A percentile compares a stretch with the other conserved stretches of the same genome.
Conservation (phyloP, 2,113 vertebrate genomes). For the Pipa parva region DNA sequence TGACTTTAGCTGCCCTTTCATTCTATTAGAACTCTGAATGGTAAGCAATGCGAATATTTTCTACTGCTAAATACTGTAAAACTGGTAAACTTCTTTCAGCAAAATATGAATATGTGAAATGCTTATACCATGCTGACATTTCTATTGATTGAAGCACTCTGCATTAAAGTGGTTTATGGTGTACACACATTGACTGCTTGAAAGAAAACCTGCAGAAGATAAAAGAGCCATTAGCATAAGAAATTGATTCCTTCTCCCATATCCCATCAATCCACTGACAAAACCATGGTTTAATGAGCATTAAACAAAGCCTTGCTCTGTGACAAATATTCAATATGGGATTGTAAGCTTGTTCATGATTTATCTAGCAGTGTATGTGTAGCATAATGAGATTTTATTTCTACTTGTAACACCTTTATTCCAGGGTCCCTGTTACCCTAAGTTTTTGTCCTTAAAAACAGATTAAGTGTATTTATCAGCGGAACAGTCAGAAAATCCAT, state of each 20-base stretch:
- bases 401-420: no score
- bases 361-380: not conserved
- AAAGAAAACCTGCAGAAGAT: not conserved
- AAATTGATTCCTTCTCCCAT: not conserved
- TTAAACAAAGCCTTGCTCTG: not conserved
- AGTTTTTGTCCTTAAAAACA: no score
- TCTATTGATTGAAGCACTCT: not conserved
- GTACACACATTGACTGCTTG: not conserved
- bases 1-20: no score
- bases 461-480: no score
- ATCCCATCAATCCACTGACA: not conserved
- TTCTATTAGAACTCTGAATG: no score
- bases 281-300: not conserved
- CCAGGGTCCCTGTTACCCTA: no score
- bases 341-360: not conserved
- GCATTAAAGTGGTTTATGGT: not conserved
- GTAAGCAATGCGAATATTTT: no score
- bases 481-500: no score
- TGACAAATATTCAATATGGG: not conserved
- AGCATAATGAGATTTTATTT: not conserved
- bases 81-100: no score
- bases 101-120: no score
- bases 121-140: not conserved
- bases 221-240: not conserved
- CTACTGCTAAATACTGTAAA: no score